These are phyloP conservation scores for Drosophila kurseongensis DNA, from an alignment of 1,140 invertebrate species.

Conservation along the genomic window DNA sequence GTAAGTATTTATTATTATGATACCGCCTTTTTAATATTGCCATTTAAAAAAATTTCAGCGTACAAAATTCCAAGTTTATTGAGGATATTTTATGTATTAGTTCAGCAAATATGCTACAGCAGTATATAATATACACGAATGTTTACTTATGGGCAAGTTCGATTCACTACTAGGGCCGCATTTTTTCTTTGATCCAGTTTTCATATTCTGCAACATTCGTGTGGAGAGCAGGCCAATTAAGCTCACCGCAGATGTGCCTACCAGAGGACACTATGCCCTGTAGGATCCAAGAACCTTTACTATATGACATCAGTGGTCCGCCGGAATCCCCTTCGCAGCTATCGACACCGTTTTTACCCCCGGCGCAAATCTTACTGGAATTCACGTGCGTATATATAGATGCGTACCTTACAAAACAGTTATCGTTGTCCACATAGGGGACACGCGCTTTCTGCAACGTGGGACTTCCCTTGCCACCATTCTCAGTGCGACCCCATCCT, in stretches of 20 bases:
- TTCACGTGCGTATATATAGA: no score
- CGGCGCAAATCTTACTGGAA: conserved; percentile 86
- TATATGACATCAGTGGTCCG: conserved; percentile 86
- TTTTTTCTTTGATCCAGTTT: conserved; percentile 84
- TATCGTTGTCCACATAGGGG: no score
- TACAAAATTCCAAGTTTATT: no score
- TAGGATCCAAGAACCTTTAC: conserved; percentile 84
- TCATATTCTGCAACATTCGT: conserved; percentile 84
- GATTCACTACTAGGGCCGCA: background rate
- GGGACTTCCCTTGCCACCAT: conserved; percentile 58
- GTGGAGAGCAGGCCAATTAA: conserved; percentile 85
- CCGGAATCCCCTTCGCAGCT: conserved; percentile 90
- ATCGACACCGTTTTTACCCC: conserved; percentile 85
- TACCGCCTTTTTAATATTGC: no score
- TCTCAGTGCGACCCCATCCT: conserved; percentile 88
- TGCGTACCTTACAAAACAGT: no score
- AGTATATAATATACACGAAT: no score
- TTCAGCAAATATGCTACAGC: no score
- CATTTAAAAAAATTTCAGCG: no score
- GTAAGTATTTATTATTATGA: no score
- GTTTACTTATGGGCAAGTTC: no score
- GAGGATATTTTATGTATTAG: no score
- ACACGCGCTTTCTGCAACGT: conserved; percentile 58
- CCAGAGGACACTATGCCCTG: conserved; percentile 87
- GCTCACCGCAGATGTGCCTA: conserved; percentile 75